Evolutionary conservation across 2,888 invertebrate genomes (phyloP).

Genomic region (Sinhomidia bicolor): DNA sequence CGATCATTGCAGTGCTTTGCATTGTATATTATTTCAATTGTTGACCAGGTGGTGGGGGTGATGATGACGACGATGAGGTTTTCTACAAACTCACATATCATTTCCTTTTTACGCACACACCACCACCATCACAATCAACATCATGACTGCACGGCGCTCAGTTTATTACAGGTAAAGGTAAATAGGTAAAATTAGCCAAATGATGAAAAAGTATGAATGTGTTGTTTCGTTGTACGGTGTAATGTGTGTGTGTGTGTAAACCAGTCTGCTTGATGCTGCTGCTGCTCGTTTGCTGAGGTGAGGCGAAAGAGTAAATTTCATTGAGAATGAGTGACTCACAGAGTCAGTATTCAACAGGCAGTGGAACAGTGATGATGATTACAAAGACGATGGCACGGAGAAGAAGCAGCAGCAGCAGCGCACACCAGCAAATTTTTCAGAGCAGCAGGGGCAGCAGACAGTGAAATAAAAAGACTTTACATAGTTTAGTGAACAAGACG

Average conservation of each 20-base stretch:
- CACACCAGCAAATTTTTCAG: too few relatives aligned
- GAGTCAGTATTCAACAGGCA: constrained; percentile 45
- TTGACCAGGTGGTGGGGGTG: neutral
- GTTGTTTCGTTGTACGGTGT: too few relatives aligned
- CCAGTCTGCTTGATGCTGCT: neutral
- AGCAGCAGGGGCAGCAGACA: too few relatives aligned
- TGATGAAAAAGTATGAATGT: constrained; percentile 6
- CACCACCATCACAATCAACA: too few relatives aligned
- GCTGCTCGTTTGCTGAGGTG: neutral
- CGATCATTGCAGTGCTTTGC: neutral
- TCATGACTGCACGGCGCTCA: neutral
- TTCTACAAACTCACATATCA: neutral
- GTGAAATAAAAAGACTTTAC: constrained; percentile 19
- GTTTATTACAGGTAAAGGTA: constrained; percentile 11
- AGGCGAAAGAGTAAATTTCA: constrained; percentile 57
- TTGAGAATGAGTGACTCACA: constrained; percentile 47
- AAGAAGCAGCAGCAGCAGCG: neutral
- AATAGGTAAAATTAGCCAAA: neutral
- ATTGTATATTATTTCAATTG: neutral
- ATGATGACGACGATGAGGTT: neutral
- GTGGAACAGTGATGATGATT: constrained; percentile 1
- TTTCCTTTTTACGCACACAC: constrained; percentile 6
- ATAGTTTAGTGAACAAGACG: neutral
- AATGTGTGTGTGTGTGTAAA: neutral
- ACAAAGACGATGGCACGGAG: neutral